Base-by-base conservation (phyloP, 2,888 invertebrate species). In the Eurytoma californica region DNA sequence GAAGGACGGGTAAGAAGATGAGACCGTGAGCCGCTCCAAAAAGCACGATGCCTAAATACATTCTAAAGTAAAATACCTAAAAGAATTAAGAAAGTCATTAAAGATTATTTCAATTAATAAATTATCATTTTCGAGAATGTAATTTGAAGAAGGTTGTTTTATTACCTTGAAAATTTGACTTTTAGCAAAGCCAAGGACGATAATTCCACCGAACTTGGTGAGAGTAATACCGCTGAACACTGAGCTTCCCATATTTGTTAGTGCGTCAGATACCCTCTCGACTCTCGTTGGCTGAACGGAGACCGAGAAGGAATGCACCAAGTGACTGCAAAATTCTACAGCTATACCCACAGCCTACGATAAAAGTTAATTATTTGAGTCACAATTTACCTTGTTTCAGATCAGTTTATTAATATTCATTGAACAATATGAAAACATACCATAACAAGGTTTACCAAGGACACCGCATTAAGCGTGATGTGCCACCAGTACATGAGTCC, bases 401-500 rank as follows among this genome's bases (percentile, higher is more conserved):
- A 9, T 9, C 9, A 39, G 39, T 39, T 9, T 39, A 39, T 39
- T 39, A 39, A 39, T 39, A 39, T 39, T 39, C 39, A 39, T 55
- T 39, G 12, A 65, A 60, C 5, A 18, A 24, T 51, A 65, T 24
- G 20, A 0, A 55, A 65, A 76, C 82, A 84, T 84, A 97, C 98
- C 93, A 98, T 97, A 72, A 97, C 97, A 85, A 99, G 93, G 91
- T 99, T 99, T 78, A 99, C 99, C 5, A 99, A 92, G 0, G 99
- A 98, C 1, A 99, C 96, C 0, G 99, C 99, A 88, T 99, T 99
- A 70, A 99, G 92, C 53, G 96, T 95, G 83, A 99, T 98, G 85
- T 95, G 93, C 97, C 98, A 98, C 93, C 97, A 95, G 91, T 96
- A 98, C 99, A 99, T 99, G 82, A 98, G 92, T 2, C 98, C 98